phyloP scores from a whole-genome alignment of 2,888 invertebrate species.

The Helobdella robusta region DNA sequence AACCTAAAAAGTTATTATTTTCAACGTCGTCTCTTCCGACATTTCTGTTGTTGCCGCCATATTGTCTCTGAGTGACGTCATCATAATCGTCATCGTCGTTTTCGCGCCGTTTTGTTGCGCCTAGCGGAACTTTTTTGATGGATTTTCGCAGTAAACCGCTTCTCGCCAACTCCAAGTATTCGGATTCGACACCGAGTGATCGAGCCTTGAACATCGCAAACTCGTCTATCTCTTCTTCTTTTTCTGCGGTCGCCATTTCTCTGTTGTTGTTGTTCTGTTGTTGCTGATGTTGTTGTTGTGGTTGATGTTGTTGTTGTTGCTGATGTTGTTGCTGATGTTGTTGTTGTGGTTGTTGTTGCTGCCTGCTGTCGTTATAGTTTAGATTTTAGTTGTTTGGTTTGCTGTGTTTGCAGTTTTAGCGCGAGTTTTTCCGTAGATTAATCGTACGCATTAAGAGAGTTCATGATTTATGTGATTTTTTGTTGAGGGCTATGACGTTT shows the following conservation, averaged over 20 bases:
- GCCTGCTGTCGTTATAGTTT: no score
- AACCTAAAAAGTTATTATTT: background rate
- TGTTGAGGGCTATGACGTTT: no score
- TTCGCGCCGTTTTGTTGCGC: background rate
- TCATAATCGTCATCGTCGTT: background rate
- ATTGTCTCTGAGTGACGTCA: background rate
- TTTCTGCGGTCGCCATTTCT: constrained; percentile 21
- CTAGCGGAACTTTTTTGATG: constrained; percentile 2
- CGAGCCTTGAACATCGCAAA: constrained; percentile 33
- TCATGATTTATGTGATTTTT: no score
- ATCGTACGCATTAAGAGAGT: no score
- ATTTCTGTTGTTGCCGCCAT: no score
- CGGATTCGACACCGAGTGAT: constrained; percentile 28
- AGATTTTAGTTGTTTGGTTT: no score
- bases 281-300: background rate
- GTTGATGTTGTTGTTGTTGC: background rate
- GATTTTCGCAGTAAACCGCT: constrained; percentile 17
- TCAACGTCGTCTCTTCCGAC: background rate
- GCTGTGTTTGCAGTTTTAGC: no score
- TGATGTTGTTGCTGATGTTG: background rate
- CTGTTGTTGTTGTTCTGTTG: background rate
- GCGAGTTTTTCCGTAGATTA: no score
- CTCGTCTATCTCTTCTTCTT: constrained; percentile 31
- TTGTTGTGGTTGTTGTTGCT: no score
- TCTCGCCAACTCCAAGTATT: constrained; percentile 28